A percentile compares a stretch with the other conserved stretches of the same genome.
These are phyloP conservation scores for Holotrichia oblita DNA, from an alignment of 1,140 invertebrate genomes.

Conservation along the genomic window DNA sequence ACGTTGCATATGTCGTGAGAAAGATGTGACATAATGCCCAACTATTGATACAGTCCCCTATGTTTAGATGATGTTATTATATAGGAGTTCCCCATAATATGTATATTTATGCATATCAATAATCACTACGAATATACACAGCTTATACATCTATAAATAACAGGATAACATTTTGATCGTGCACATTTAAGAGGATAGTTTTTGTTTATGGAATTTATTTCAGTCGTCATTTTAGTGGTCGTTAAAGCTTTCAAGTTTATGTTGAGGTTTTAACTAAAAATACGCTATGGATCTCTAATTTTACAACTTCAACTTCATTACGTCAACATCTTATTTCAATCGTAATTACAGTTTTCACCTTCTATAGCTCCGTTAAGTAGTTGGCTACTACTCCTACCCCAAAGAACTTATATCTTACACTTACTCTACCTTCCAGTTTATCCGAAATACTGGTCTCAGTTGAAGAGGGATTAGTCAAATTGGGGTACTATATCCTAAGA, in stretches of 20 bases:
- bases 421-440: no score
- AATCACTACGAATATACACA: neutral
- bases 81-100: neutral
- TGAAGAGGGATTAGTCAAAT: no score
- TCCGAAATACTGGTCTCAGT: no score
- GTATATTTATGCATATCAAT: neutral
- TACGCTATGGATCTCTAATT: neutral
- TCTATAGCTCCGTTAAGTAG: no score
- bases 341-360: no score
- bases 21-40: slow-evolving; percentile 4
- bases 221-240: neutral
- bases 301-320: neutral
- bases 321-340: neutral
- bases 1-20: neutral
- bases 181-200: neutral
- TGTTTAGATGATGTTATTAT: neutral
- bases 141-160: neutral
- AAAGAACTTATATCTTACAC: no score
- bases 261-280: neutral
- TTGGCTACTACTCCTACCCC: no score
- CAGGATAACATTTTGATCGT: neutral
- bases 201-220: neutral
- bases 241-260: neutral
- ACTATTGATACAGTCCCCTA: neutral
- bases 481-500: no score